Evolutionary conservation across 1,140 invertebrate genomes (phyloP), one percentile per base, ranked within the genome.

Genomic region (Popillia japonica): DNA sequence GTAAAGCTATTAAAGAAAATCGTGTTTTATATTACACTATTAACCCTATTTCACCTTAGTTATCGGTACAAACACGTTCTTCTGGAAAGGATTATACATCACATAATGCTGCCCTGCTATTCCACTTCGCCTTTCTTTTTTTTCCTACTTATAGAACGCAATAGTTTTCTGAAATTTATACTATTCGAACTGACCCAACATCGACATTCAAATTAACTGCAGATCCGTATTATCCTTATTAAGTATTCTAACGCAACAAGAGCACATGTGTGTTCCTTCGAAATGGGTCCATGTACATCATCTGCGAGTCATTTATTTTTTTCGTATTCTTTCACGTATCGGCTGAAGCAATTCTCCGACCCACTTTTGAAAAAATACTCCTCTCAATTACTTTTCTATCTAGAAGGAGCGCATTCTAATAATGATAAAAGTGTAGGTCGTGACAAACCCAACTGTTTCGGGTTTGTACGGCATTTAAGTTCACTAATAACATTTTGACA

Each of bases 1-100:
- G 48, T n/a, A n/a, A 14, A n/a, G 48, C 48, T 55, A 55, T 55
- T 55, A 55, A 55, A 55, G 48, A 55, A 55, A 6, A 55, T 55
- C 48, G 48, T 55, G 48, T 55, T 55, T 55, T 55, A 55, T 55
- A 55, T 55, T 55, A 55, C 48, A 55, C 48, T 55, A 55, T 55
- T 55, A 55, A 55, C 48, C 48, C 48, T 55, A 55, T 55, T 55
- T 55, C 48, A 55, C 48, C 48, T 55, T 55, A 55, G 48, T 17
- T 55, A 55, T 20, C 48, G n/a, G 48, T 17, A 55, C 48, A n/a
- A 55, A 17, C 48, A n/a, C 14, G 48, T 55, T 55, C 27, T 34
- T 34, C 48, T 55, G 48, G 48, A 55, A 55, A 55, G 48, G 48
- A 55, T n/a, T 55, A 17, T 14, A 55, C 17, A 55, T 55, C n/a